Percentiles rank a stretch among this genome's conserved stretches.
Evolutionary conservation across 1,140 invertebrate species (phyloP).

Genomic region (Venturia canescens): DNA sequence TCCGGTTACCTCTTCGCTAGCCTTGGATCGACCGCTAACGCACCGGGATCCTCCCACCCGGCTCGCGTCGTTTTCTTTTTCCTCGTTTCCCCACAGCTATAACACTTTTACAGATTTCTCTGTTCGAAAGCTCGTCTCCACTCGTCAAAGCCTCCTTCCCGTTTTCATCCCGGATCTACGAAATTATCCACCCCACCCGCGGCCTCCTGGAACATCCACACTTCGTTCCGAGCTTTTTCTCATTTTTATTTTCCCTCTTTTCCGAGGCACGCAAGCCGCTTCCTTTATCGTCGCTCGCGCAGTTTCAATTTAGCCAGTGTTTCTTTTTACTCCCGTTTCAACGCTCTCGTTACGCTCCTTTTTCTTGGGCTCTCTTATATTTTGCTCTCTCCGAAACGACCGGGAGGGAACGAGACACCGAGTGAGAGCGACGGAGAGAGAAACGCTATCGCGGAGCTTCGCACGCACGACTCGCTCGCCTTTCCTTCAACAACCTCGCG

Average conservation of each 20-base stretch:
- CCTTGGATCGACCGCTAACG: neutral
- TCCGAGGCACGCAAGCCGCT: no score
- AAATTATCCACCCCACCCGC: neutral
- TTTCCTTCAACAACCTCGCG: neutral
- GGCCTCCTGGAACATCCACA: neutral
- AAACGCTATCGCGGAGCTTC: neutral
- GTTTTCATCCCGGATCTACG: neutral
- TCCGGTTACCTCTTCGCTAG: neutral
- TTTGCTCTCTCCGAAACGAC: neutral
- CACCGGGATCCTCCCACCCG: conserved; percentile 22
- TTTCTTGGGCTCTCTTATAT: neutral
- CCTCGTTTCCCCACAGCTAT: neutral
- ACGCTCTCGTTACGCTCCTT: neutral
- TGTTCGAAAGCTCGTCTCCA: neutral
- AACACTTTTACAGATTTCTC: neutral
- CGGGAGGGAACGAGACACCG: neutral
- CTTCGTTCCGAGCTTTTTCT: neutral
- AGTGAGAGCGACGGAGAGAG: neutral
- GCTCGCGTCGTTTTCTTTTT: neutral
- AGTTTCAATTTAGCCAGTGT: neutral
- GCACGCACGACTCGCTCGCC: conserved; percentile 3
- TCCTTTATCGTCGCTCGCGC: neutral
- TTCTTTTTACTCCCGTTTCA: neutral
- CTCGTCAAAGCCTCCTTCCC: neutral
- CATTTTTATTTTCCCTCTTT: no score